These are phyloP conservation scores for Eulemur rufifrons DNA, from an alignment of 2,113 vertebrate genomes.

Conservation along the genomic window DNA sequence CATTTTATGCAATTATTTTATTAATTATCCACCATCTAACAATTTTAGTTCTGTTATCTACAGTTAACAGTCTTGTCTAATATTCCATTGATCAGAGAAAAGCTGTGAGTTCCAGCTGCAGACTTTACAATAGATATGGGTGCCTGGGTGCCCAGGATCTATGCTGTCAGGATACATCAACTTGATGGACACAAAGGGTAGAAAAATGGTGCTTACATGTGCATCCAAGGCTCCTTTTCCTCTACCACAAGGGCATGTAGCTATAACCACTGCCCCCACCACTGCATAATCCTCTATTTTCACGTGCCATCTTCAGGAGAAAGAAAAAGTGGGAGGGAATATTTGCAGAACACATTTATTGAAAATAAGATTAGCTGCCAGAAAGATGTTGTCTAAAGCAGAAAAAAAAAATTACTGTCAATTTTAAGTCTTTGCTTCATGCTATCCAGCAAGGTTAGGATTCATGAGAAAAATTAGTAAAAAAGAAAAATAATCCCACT, in stretches of 20 bases:
- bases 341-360: not conserved
- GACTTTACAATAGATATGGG: not conserved
- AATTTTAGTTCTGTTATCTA: not conserved
- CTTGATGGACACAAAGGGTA: not conserved
- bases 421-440: not conserved
- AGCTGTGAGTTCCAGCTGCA: not conserved
- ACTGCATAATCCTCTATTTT: not conserved
- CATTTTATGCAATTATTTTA: not conserved
- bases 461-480: not conserved
- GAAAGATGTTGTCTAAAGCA: not conserved
- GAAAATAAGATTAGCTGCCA: not conserved
- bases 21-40: not conserved
- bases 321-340: not conserved
- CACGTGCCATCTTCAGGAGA: not conserved
- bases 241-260: not conserved
- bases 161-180: not conserved
- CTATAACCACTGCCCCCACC: rapidly evolving
- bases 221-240: not conserved
- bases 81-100: not conserved
- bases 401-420: not conserved
- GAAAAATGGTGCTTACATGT: not conserved
- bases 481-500: not conserved
- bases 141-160: not conserved
- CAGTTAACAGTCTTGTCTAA: not conserved
- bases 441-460: not conserved